Conservation (phyloP, 2,113 vertebrate genomes). For the Sturnus vulgaris region DNA sequence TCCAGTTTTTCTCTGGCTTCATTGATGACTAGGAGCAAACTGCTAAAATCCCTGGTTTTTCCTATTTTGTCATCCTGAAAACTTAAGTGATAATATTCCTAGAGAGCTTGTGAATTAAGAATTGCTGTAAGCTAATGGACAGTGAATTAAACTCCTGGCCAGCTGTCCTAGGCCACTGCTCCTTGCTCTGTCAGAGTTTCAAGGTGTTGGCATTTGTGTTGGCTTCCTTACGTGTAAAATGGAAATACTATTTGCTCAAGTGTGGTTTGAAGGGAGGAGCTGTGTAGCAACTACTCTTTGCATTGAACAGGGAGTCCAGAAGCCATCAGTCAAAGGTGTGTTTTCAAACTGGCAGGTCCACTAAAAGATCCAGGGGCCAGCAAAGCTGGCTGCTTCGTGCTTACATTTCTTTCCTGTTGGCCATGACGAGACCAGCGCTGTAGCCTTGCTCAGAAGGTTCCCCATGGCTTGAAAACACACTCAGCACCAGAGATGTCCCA, state of each 20-base stretch:
- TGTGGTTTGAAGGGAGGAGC: background rate
- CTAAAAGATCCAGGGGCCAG: background rate
- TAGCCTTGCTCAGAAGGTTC: background rate
- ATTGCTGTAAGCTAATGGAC: background rate
- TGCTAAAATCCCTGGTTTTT: background rate
- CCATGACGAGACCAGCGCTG: fast-evolving
- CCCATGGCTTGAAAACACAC: background rate
- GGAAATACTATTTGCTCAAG: background rate
- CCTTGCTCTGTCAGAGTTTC: background rate
- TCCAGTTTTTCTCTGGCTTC: background rate
- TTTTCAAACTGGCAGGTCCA: background rate
- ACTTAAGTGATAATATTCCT: background rate
- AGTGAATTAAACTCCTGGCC: background rate
- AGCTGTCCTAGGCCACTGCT: background rate
- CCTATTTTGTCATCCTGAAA: background rate
- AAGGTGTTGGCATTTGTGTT: background rate
- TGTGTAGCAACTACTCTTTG: background rate
- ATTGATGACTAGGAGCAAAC: background rate
- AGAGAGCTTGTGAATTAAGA: background rate
- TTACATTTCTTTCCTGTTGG: background rate
- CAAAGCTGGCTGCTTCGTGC: background rate
- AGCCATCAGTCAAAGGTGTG: background rate
- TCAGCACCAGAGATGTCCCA: background rate
- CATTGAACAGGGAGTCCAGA: background rate
- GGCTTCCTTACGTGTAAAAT: background rate